Percentiles rank a stretch among this genome's conserved stretches.
Conservation (phyloP, 2,113 vertebrate genomes). For the Xiphophorus hellerii region DNA sequence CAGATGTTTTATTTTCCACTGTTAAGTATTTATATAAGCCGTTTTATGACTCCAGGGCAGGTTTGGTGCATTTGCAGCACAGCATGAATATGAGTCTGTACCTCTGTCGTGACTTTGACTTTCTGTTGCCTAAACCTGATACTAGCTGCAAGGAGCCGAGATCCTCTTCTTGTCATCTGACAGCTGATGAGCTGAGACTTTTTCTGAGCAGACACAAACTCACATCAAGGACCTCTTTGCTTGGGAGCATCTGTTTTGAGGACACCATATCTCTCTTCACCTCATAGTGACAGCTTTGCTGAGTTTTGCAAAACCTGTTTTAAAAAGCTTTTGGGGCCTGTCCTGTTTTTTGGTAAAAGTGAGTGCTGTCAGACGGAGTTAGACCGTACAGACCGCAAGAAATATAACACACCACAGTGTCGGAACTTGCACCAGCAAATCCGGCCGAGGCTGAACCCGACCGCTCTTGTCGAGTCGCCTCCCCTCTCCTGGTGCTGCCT, state of each 20-base stretch:
- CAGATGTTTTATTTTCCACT: constrained; percentile 39
- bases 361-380: constrained; percentile 36
- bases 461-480: constrained; percentile 15
- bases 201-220: constrained; percentile 31
- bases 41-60: constrained; percentile 41
- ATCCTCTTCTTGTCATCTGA: constrained; percentile 25
- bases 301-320: constrained; percentile 54
- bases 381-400: constrained; percentile 43
- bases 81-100: constrained; percentile 7
- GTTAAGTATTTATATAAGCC: constrained; percentile 29
- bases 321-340: constrained; percentile 25
- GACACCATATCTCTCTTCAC: constrained; percentile 27
- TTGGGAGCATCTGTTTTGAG: constrained; percentile 39
- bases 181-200: constrained; percentile 45
- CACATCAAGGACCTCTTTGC: constrained; percentile 39
- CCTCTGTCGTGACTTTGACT: constrained; percentile 54
- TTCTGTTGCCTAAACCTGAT: constrained; percentile 53
- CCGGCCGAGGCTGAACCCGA: constrained; percentile 43
- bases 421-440: constrained; percentile 41
- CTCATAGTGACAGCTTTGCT: constrained; percentile 58
- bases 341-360: constrained; percentile 57
- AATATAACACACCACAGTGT: constrained; percentile 37
- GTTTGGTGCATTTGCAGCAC: constrained; percentile 30
- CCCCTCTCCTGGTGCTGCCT: constrained; percentile 42
- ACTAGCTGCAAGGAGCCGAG: constrained; percentile 14